Base-by-base conservation (phyloP, 2,797 vertebrate genomes). In the Selene dorsalis region DNA sequence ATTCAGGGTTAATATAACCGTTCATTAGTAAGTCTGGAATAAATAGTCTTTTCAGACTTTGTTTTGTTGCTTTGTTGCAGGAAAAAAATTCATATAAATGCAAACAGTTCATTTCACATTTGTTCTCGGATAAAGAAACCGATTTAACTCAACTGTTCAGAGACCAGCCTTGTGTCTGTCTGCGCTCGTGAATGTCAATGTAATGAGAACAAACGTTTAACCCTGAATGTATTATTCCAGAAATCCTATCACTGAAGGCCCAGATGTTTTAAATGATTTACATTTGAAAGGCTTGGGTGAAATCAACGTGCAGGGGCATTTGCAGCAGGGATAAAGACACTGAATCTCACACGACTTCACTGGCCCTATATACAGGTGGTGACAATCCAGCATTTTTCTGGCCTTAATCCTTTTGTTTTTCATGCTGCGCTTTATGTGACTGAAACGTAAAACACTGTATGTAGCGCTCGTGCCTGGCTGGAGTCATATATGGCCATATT, bases 331-430 rank as follows among this genome's bases (percentile, higher is more conserved):
- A 79, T 81, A 73, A 77, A 53, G 59, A 69, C 66, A 39, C 43
- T 59, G 72, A 71, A 18, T 71, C 70, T 41, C 78, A 80, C 75
- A 66, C 4, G 0, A 39, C 48, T 53, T 55, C 3, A 32, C 10
- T 2, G 14, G 20, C 50, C 18, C 63, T 24, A 20, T 17, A 38
- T 58, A 69, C 65, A 90, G 80, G 83, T 80, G 75, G 69, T 77
- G 78, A 87, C 41, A 75, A 75, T 82, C 24, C 55, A 63, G 32
- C 24, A 28, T 80, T 75, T 73, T 50, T n/a, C 79, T 76, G 66
- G 39, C 61, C 69, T 69, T 88, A 84, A 92, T 88, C 85, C 85
- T 39, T n/a, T 52, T 71, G 64, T 77, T 77, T 78, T 75, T 57
- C 62, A 73, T 73, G 69, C 56, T 72, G 67, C 1, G 11, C 52